These are phyloP conservation scores for Acanthococcus lagerstroemiae DNA, from an alignment of 2,888 invertebrate genomes.

Conservation along the genomic window DNA sequence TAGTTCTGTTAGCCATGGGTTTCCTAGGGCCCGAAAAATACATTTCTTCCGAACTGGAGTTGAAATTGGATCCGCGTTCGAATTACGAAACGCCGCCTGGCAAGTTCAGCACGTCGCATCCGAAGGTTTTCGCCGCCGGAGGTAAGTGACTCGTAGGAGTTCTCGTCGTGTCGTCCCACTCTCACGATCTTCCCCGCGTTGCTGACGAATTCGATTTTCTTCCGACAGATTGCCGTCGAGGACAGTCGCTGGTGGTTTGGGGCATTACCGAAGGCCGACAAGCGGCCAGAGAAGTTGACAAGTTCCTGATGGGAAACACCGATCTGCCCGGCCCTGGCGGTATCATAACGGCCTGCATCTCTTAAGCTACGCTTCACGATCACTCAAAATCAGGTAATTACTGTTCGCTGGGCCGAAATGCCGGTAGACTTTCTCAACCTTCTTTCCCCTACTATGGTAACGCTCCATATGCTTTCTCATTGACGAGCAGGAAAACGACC, in stretches of 20 bases:
- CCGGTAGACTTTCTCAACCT: no score
- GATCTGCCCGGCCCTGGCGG: slow-evolving; percentile 88
- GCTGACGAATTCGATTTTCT: neutral
- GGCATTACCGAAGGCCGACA: slow-evolving; percentile 97
- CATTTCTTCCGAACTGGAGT: slow-evolving; percentile 64
- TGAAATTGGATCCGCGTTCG: slow-evolving; percentile 81
- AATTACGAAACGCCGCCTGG: slow-evolving; percentile 75
- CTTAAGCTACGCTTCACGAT: neutral
- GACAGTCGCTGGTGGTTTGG: slow-evolving; percentile 98
- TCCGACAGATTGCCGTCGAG: slow-evolving; percentile 80
- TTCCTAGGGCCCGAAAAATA: slow-evolving; percentile 91
- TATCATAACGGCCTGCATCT: slow-evolving; percentile 47
- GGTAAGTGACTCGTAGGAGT: slow-evolving; percentile 53
- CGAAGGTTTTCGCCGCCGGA: slow-evolving; percentile 89
- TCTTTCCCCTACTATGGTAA: no score
- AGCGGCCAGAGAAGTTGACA: slow-evolving; percentile 88
- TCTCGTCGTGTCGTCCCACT: slow-evolving; percentile 3
- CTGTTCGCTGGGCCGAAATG: no score
- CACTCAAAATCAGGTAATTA: no score
- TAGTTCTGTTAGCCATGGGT: slow-evolving; percentile 96
- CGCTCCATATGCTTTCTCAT: no score
- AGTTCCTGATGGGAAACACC: slow-evolving; percentile 68
- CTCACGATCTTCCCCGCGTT: slow-evolving; percentile 9
- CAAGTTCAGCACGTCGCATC: slow-evolving; percentile 66
- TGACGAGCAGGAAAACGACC: no score